Base-by-base conservation (phyloP, 2,113 vertebrate genomes). In the Osmerus mordax region DNA sequence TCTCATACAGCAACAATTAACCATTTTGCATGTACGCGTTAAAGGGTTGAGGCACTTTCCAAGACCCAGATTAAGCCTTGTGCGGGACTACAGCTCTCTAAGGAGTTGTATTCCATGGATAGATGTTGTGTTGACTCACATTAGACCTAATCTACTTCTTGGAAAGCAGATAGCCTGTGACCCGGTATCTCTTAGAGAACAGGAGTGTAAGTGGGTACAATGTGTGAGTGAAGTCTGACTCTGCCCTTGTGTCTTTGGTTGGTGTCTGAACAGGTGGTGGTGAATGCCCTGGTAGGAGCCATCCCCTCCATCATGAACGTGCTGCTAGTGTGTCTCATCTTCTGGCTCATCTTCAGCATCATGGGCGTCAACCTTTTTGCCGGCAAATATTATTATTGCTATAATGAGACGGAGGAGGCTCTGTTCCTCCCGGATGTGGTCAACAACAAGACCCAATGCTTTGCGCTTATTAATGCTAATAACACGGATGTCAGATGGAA, bases 281-380 rank as follows among this genome's bases (percentile, higher is more conserved):
- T 99, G 89, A 99, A 99, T 41, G 97, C 97, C 90, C 90, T 99
- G 94, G 97, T 99, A 90, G 97, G 97, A 29, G 97, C 97, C 76
- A 99, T 99, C 85, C 97, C 97, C 89, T 99, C 97, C 92, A 99
- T 99, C 93, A 98, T 99, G 97, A 99, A 99, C 86, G 97, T 99
- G 84, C 93, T 99, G 90, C 94, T 99, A 92, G 97, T 99, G 91
- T 99, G 97, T 93, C 94, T 99, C 91, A 99, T 99, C 92, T 99
- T 99, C 94, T 99, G 97, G 97, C 96, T 99, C 88, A 99, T 99
- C 95, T 99, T 99, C 92, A 99, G 97, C 89, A 99, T 99, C 90
- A 99, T 99, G 97, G 97, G 97, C 52, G 97, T 99, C 84, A 99
- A 99, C 92, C 87, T 99, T 82, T 99, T 99, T 88, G 97, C 97